A percentile compares a stretch with the other conserved stretches of the same genome.
Conservation (phyloP, 2,113 vertebrate genomes). For the Ochotona curzoniae region DNA sequence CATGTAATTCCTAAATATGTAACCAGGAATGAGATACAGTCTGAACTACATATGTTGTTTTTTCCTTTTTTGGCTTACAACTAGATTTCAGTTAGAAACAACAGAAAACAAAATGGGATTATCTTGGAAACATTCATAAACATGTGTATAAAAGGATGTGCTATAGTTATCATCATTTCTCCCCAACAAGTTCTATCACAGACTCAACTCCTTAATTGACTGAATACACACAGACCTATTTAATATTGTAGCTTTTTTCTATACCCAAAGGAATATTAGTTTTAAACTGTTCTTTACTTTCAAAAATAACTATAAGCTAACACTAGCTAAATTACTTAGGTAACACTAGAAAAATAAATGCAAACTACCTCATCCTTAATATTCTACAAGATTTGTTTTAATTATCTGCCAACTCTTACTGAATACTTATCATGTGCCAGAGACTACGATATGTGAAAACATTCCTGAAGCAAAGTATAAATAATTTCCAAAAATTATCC, state of each 20-base stretch:
- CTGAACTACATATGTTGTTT: not conserved
- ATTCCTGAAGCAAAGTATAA: not conserved
- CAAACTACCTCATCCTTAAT: not conserved
- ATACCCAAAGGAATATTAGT: not conserved
- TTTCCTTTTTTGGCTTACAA: not conserved
- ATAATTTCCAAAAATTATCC: constrained; percentile 9
- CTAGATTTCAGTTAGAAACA: not conserved
- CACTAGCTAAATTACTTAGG: not conserved
- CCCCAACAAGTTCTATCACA: not conserved
- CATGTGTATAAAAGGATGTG: not conserved
- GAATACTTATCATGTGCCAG: not conserved
- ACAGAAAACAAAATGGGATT: not conserved
- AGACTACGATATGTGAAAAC: not conserved
- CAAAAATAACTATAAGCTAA: constrained; percentile 41
- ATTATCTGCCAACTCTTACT: not conserved
- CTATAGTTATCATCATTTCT: not conserved
- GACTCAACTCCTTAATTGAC: constrained; percentile 10
- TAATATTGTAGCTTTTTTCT: not conserved
- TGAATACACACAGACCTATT: not conserved
- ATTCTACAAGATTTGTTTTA: not conserved
- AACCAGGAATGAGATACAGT: not conserved
- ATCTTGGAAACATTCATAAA: constrained; percentile 1
- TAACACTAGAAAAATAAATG: not conserved
- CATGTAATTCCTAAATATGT: not conserved
- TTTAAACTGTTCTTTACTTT: constrained; percentile 18